A percentile compares a stretch with the other conserved stretches of the same genome.
phyloP scores from a whole-genome alignment of 2,797 vertebrate species.

The Odontamblyopus lacepedii region DNA sequence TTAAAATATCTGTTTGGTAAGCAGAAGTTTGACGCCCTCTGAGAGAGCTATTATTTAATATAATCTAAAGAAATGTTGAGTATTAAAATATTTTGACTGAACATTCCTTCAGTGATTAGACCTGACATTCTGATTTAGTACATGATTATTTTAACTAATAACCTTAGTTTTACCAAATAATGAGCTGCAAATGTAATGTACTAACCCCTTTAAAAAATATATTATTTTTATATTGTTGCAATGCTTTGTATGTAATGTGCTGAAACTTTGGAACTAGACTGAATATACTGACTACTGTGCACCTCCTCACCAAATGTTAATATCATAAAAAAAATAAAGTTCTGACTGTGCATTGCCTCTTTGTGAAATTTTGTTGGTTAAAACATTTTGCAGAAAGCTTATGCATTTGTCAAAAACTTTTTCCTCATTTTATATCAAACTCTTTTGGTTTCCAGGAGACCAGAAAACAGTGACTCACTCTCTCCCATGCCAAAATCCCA shows the following conservation, averaged over 20 bases:
- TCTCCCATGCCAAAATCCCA: slow-evolving; percentile 70
- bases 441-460: slow-evolving; percentile 66
- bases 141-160: neutral
- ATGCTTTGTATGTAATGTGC: slow-evolving; percentile 56
- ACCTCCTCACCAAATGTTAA: slow-evolving; percentile 64
- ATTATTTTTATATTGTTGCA: slow-evolving; percentile 60
- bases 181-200: slow-evolving; percentile 39
- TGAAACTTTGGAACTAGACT: slow-evolving; percentile 51
- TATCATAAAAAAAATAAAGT: slow-evolving; percentile 73
- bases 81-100: slow-evolving; percentile 9
- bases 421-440: slow-evolving; percentile 32
- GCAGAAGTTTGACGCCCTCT: slow-evolving; percentile 23
- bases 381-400: neutral
- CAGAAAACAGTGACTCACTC: slow-evolving; percentile 81
- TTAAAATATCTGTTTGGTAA: slow-evolving; percentile 46
- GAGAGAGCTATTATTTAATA: slow-evolving; percentile 27
- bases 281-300: slow-evolving; percentile 78
- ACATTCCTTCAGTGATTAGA: slow-evolving; percentile 34
- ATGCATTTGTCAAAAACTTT: neutral
- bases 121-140: slow-evolving; percentile 16
- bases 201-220: slow-evolving; percentile 34
- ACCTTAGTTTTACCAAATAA: slow-evolving; percentile 1
- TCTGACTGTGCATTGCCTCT: slow-evolving; percentile 57
- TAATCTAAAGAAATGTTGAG: slow-evolving; percentile 11
- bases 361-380: slow-evolving; percentile 12